Evolutionary conservation across 2,888 invertebrate species (phyloP), one percentile per base, ranked within the genome.

Genomic region (Beris chalybata): DNA sequence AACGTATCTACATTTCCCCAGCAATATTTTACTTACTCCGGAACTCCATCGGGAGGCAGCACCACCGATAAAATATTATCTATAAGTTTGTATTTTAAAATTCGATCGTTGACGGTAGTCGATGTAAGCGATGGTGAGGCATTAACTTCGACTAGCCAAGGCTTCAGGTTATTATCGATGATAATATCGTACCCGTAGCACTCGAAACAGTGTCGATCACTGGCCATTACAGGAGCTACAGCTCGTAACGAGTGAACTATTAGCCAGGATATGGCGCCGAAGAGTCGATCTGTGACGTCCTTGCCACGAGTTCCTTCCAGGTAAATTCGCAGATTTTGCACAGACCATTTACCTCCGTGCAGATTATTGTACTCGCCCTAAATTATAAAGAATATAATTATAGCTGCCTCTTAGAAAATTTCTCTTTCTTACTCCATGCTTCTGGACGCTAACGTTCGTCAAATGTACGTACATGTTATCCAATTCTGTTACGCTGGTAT

Each of bases 371-470:
- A 97, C 77, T 96, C 96, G 38, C 92, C 92, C 90, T 91, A 72
- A 68, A 45, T 44, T 22, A 44, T 22, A 22, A 13, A 31, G 7
- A 7, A 12, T 5, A 11, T 57, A 9, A 22, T 11, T 2, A 57
- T 15, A n/a, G 38, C 3, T 56, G 9, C 56, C 15, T 56, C 3
- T 22, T 22, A 22, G 1, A 22, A 22, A 22, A 38, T 38, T 48
- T 30, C 29, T 2, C 29, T 30, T n/a, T 6, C 54, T 82, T 80
- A 90, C 91, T 71, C 96, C 96, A 77, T 95, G 95, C 80, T 96
- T 97, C 81, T 98, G 97, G n/a, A 97, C 95, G 67, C 97, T 96
- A 4, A 97, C 97, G 78, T 97, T 97, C 11, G 97, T 97, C 64
- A 97, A 84, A 83, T 97, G 97, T 64, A 96, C 92, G 76, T 94